Conservation (phyloP, 2,888 invertebrate species). For the Drosophila setosimentum region DNA sequence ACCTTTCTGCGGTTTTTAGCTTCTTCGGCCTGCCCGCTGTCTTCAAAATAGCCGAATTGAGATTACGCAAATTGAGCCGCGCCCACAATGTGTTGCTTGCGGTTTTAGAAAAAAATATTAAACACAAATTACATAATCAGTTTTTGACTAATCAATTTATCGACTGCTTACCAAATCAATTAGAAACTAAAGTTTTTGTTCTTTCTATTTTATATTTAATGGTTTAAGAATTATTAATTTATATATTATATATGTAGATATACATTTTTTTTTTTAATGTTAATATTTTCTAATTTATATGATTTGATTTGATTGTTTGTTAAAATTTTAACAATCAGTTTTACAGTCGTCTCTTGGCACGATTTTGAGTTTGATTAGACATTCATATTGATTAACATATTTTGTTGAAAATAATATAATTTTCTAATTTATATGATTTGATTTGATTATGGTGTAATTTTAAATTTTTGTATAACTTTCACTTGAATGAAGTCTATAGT, state of each 20-base stretch:
- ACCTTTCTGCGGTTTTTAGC: slow-evolving; percentile 65
- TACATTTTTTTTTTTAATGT: too few species aligned
- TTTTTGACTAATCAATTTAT: background rate
- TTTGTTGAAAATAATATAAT: background rate
- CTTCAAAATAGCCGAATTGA: slow-evolving; percentile 51
- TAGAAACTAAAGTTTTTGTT: background rate
- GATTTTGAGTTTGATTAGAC: background rate
- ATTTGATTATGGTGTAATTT: slow-evolving; percentile 22
- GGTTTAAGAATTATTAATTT: background rate
- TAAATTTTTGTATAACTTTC: slow-evolving; percentile 45
- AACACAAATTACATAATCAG: slow-evolving; percentile 16
- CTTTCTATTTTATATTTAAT: background rate
- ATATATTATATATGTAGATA: too few species aligned
- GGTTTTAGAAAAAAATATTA: slow-evolving; percentile 8
- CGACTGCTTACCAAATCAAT: background rate
- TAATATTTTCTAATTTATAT: too few species aligned
- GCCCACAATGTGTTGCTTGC: slow-evolving; percentile 54
- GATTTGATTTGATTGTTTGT: too few species aligned
- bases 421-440: slow-evolving; percentile 6
- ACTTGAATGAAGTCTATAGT: slow-evolving; percentile 28
- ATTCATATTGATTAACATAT: background rate
- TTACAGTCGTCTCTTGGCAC: too few species aligned
- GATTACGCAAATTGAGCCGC: slow-evolving; percentile 73
- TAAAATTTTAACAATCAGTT: too few species aligned
- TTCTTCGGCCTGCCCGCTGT: slow-evolving; percentile 6